Conservation (phyloP, 2,888 invertebrate species). For the Digitonthophagus gazella region DNA sequence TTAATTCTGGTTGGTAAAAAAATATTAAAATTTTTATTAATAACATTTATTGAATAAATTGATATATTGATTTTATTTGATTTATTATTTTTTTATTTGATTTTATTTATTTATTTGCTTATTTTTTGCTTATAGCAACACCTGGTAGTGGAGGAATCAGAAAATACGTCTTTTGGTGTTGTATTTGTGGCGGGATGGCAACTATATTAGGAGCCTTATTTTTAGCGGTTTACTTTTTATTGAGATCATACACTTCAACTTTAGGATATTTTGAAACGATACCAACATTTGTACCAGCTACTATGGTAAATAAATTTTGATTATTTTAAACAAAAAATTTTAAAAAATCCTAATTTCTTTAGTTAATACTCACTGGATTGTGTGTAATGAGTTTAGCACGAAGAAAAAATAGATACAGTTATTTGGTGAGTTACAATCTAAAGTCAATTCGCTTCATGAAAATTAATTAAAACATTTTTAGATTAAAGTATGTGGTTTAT, state of each 20-base stretch:
- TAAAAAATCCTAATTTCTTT: constrained; percentile 32
- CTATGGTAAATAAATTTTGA: constrained; percentile 66
- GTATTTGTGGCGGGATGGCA: constrained; percentile 76
- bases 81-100: constrained; percentile 9
- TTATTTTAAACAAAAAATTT: not conserved
- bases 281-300: constrained; percentile 91
- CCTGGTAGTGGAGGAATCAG: constrained; percentile 58
- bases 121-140: constrained; percentile 44
- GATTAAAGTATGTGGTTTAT: constrained; percentile 87
- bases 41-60: not conserved
- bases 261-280: constrained; percentile 84
- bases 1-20: constrained; percentile 38
- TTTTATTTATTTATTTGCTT: not conserved
- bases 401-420: constrained; percentile 80
- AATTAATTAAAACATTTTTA: constrained; percentile 48
- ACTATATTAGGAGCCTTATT: constrained; percentile 75
- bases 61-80: constrained; percentile 27
- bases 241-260: constrained; percentile 75
- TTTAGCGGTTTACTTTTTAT: constrained; percentile 75
- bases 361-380: constrained; percentile 83
- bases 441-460: not conserved
- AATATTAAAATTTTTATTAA: not conserved
- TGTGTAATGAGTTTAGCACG: constrained; percentile 84
- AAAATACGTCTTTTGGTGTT: constrained; percentile 82
- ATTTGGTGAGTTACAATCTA: constrained; percentile 68